These are phyloP conservation scores for Perizoma affinitatum DNA, from an alignment of 2,888 invertebrate species.

Conservation along the genomic window DNA sequence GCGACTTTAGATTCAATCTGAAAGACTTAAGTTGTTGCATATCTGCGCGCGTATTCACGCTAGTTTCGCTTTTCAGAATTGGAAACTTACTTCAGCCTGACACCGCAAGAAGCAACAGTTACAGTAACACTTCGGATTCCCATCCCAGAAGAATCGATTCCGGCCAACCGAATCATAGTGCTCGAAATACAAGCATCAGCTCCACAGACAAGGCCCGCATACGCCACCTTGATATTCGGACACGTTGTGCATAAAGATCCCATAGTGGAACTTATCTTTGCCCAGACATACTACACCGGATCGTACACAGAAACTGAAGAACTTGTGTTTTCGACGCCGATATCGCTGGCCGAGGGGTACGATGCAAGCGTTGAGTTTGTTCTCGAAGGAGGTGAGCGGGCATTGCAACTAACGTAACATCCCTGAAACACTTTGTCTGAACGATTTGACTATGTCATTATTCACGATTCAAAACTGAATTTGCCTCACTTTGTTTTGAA, in stretches of 20 bases:
- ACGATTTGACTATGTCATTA: too few relatives aligned
- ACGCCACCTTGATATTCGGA: conserved; percentile 47
- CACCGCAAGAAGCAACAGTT: conserved; percentile 17
- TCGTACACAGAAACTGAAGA: conserved; percentile 34
- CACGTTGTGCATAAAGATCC: conserved; percentile 25
- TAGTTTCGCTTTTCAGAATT: conserved; percentile 20
- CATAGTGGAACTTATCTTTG: conserved; percentile 29
- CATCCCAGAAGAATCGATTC: conserved; percentile 46
- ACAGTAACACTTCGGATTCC: conserved; percentile 20
- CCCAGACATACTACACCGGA: conserved; percentile 45
- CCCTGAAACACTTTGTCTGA: too few relatives aligned
- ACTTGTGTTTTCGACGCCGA: conserved; percentile 34
- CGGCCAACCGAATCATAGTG: conserved; percentile 42
- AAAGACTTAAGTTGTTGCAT: too few relatives aligned
- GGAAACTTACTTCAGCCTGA: conserved; percentile 15
- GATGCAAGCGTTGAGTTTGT: conserved; percentile 41
- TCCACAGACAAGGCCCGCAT: conserved; percentile 39
- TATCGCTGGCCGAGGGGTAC: conserved; percentile 41
- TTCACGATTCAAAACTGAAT: too few relatives aligned
- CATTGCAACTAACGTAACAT: not conserved
- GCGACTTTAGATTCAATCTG: too few relatives aligned
- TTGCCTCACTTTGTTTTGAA: not conserved
- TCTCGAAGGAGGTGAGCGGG: conserved; percentile 47
- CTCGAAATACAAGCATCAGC: conserved; percentile 46
- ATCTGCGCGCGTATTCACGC: too few relatives aligned